Evolutionary conservation across 2,888 invertebrate genomes (phyloP).

Genomic region (Lithophane ornitopus): DNA sequence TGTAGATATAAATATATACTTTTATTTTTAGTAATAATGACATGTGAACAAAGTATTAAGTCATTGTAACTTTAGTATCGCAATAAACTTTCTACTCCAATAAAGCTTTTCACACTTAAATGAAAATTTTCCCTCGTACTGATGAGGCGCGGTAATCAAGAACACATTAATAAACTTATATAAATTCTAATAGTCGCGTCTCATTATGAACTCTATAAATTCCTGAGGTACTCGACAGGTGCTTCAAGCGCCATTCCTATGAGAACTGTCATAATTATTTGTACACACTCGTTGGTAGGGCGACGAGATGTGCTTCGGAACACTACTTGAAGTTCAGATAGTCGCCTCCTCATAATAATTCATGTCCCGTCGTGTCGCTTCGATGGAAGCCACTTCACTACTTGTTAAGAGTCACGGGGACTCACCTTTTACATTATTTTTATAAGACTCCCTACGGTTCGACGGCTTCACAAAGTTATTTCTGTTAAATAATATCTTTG

Average conservation of each 20-base stretch:
- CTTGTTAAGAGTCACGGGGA: conserved; percentile 81
- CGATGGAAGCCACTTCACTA: conserved; percentile 81
- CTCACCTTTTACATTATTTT: conserved; percentile 82
- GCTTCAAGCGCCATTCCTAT: conserved; percentile 78
- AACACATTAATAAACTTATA: conserved; percentile 64
- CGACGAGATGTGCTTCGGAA: conserved; percentile 77
- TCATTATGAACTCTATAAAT: conserved; percentile 67
- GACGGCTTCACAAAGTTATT: conserved; percentile 55
- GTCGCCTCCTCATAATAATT: conserved; percentile 80
- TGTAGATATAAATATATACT: conserved; percentile 21
- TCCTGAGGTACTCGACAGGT: conserved; percentile 71
- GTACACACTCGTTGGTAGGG: conserved; percentile 75
- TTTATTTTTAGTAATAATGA: conserved; percentile 36
- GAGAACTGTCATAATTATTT: conserved; percentile 87
- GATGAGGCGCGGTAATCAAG: conserved; percentile 57
- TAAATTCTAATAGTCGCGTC: conserved; percentile 62
- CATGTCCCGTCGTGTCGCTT: conserved; percentile 77
- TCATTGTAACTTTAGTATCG: conserved; percentile 33
- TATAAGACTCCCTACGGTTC: conserved; percentile 68
- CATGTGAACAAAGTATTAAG: conserved; percentile 31
- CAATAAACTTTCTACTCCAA: conserved; percentile 42
- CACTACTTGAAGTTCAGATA: conserved; percentile 83
- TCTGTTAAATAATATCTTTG: conserved; percentile 44
- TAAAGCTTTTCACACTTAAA: conserved; percentile 52
- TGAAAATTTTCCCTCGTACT: conserved; percentile 49